Conservation (phyloP, 2,797 vertebrate genomes). For the Nothura maculosa region DNA sequence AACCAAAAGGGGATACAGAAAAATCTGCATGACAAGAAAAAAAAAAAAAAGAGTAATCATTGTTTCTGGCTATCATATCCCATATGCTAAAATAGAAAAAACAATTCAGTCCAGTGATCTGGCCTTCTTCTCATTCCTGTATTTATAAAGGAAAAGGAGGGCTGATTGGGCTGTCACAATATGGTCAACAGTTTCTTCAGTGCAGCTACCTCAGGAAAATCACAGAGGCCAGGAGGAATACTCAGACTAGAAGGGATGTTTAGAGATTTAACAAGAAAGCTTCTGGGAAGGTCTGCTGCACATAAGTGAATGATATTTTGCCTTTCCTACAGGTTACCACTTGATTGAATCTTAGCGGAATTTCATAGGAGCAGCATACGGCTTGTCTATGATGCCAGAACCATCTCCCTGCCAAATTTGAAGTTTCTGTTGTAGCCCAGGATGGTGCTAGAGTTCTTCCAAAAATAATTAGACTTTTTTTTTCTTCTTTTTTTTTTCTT, state of each 20-base stretch:
- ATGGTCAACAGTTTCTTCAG: neutral
- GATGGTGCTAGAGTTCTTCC: neutral
- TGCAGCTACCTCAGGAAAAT: neutral
- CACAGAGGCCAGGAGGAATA: neutral
- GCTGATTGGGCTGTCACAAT: neutral
- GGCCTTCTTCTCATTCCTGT: neutral
- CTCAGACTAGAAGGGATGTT: neutral
- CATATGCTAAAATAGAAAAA: neutral
- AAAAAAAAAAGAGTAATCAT: neutral
- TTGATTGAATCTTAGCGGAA: neutral
- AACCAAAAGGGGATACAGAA: neutral
- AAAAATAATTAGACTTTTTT: neutral
- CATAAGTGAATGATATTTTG: neutral
- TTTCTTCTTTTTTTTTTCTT: neutral
- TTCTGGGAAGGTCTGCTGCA: neutral
- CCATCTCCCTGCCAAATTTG: neutral
- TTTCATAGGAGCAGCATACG: neutral
- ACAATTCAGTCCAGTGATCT: neutral
- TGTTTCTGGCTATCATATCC: neutral
- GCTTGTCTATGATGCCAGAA: neutral
- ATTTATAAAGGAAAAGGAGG: neutral
- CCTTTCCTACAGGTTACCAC: neutral
- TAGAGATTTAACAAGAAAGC: rapidly evolving
- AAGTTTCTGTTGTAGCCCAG: neutral
- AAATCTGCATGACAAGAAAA: neutral